These are phyloP conservation scores for Aphelocoma californica DNA, from an alignment of 2,797 vertebrate species.

Conservation along the genomic window DNA sequence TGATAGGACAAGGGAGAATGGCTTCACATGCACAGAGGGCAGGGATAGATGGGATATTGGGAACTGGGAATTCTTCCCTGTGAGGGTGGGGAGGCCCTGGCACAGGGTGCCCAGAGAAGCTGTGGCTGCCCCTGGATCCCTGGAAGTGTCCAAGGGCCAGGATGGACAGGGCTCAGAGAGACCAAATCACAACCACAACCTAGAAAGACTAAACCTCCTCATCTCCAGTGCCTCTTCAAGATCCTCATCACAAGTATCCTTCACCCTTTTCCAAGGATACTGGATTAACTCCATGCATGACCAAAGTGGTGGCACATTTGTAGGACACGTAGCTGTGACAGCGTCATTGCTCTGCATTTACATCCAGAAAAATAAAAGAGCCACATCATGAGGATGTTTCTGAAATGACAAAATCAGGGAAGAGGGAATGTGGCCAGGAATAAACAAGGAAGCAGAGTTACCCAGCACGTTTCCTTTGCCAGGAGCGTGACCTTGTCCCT, in stretches of 20 bases:
- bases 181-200: background rate
- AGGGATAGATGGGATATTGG: fast-evolving
- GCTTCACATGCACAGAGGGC: background rate
- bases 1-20: background rate
- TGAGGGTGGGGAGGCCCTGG: fast-evolving
- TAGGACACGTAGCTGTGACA: fast-evolving
- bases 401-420: background rate
- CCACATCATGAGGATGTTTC: background rate
- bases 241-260: background rate
- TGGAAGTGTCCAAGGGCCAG: background rate
- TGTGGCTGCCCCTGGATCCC: background rate
- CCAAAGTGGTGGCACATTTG: background rate
- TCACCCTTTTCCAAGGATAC: background rate
- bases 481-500: background rate
- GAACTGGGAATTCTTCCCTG: background rate
- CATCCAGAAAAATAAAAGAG: background rate
- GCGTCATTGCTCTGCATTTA: background rate
- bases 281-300: fast-evolving
- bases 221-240: background rate
- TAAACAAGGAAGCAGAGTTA: conserved; percentile 20
- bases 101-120: background rate
- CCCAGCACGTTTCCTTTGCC: background rate
- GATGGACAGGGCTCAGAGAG: fast-evolving
- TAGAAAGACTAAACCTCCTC: background rate
- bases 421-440: background rate